A percentile compares a stretch with the other conserved stretches of the same genome.
Evolutionary conservation across 2,888 invertebrate species (phyloP).

Genomic region (Drosophila borealis): DNA sequence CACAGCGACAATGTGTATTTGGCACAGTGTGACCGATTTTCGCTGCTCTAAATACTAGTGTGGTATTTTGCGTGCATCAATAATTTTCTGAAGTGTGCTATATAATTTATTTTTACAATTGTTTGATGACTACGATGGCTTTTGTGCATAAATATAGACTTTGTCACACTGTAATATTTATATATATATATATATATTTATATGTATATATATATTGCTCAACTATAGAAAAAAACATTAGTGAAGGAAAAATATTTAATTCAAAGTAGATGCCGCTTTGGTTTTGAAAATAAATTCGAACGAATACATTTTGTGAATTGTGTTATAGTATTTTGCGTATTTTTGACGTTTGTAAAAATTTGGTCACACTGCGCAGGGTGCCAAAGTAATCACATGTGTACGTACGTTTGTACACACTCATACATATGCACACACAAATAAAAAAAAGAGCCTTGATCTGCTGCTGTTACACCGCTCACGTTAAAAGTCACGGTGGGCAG

Average conservation of each 20-base stretch:
- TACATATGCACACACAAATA: slow-evolving; percentile 15
- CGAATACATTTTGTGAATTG: slow-evolving; percentile 27
- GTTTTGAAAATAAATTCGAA: not conserved
- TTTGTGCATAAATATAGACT: not conserved
- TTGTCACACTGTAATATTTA: not conserved
- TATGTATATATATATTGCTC: not conserved
- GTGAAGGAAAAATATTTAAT: not conserved
- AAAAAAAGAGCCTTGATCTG: slow-evolving; percentile 58
- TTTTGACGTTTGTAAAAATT: slow-evolving; percentile 16
- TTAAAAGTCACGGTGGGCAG: slow-evolving; percentile 45
- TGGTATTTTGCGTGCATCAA: slow-evolving; percentile 42
- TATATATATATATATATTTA: not conserved
- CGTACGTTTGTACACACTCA: slow-evolving; percentile 24
- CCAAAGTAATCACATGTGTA: slow-evolving; percentile 73
- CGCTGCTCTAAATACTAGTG: slow-evolving; percentile 50
- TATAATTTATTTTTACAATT: not conserved
- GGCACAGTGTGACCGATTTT: slow-evolving; percentile 69
- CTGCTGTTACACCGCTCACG: slow-evolving; percentile 43
- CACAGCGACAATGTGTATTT: slow-evolving; percentile 69
- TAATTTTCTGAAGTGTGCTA: slow-evolving; percentile 11
- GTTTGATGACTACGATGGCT: not conserved
- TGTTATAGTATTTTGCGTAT: slow-evolving; percentile 25
- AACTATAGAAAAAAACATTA: too few species aligned
- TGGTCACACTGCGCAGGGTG: slow-evolving; percentile 59
- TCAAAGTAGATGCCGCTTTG: not conserved